Evolutionary conservation across 1,140 invertebrate genomes (phyloP).

Genomic region (Drosophila prosaltans): DNA sequence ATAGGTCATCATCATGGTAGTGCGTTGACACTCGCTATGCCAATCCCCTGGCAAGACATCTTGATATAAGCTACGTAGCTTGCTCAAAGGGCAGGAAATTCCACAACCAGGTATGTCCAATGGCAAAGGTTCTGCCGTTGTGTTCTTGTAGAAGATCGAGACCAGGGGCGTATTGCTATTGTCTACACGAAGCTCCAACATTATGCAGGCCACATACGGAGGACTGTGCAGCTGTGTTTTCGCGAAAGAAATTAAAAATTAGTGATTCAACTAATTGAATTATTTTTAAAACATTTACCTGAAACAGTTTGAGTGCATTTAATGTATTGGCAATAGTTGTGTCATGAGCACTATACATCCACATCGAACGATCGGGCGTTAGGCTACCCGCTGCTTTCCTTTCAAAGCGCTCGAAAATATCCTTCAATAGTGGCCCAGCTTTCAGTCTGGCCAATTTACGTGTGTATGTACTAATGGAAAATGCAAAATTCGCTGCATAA

Average conservation of each 20-base stretch:
- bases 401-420: conserved; percentile 86
- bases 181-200: conserved; percentile 87
- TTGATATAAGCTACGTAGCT: conserved; percentile 84
- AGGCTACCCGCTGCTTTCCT: conserved; percentile 82
- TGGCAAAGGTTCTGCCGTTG: conserved; percentile 83
- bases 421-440: conserved; percentile 87
- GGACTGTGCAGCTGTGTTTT: conserved; percentile 85
- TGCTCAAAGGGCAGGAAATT: conserved; percentile 85
- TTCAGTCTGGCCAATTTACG: conserved; percentile 84
- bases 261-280: background rate
- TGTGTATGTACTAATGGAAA: conserved; percentile 84
- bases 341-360: conserved; percentile 93
- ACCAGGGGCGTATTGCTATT: conserved; percentile 75
- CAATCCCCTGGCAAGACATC: conserved; percentile 85
- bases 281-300: conserved; percentile 77
- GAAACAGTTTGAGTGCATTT: conserved; percentile 89
- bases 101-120: conserved; percentile 86
- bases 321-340: conserved; percentile 91
- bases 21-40: conserved; percentile 85
- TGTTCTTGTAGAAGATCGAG: conserved; percentile 87
- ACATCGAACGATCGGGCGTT: conserved; percentile 86
- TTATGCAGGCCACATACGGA: conserved; percentile 88
- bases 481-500: conserved; percentile 84
- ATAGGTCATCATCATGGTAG: conserved; percentile 78
- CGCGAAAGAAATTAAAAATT: background rate